Evolutionary conservation across 2,113 vertebrate genomes (phyloP).

Genomic region (Passer montanus): DNA sequence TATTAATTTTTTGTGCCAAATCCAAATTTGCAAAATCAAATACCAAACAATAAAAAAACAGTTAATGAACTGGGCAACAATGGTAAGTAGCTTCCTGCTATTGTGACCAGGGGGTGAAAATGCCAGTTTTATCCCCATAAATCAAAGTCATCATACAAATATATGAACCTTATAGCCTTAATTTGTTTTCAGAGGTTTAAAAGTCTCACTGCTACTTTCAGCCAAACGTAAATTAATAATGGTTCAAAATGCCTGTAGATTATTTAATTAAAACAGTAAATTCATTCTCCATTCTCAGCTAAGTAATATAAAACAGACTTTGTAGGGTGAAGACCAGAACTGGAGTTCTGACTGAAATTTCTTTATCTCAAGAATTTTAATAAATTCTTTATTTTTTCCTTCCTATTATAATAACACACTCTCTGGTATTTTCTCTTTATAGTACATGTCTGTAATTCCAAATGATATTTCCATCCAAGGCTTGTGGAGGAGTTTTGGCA

Average conservation of each 20-base stretch:
- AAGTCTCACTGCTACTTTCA: neutral
- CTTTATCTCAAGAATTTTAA: neutral
- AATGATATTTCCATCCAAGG: neutral
- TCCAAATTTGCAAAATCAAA: neutral
- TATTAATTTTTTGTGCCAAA: neutral
- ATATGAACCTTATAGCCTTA: neutral
- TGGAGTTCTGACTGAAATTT: neutral
- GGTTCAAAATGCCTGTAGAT: neutral
- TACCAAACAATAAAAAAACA: neutral
- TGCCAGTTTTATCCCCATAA: neutral
- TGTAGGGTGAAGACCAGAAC: neutral
- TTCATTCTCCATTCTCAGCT: neutral
- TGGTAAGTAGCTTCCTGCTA: neutral
- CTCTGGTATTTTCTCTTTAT: neutral
- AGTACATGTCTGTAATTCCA: neutral
- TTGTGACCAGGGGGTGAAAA: neutral
- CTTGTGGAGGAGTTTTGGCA: neutral
- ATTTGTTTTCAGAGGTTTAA: slow-evolving; percentile 4
- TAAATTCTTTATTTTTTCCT: neutral
- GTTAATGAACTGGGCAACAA: neutral
- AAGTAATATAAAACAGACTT: neutral
- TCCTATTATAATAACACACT: neutral
- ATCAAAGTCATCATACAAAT: neutral
- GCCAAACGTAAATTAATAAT: neutral
- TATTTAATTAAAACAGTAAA: slow-evolving; percentile 2